Conservation (phyloP, 2,797 vertebrate species). For the Pseudochirops corinnae region DNA sequence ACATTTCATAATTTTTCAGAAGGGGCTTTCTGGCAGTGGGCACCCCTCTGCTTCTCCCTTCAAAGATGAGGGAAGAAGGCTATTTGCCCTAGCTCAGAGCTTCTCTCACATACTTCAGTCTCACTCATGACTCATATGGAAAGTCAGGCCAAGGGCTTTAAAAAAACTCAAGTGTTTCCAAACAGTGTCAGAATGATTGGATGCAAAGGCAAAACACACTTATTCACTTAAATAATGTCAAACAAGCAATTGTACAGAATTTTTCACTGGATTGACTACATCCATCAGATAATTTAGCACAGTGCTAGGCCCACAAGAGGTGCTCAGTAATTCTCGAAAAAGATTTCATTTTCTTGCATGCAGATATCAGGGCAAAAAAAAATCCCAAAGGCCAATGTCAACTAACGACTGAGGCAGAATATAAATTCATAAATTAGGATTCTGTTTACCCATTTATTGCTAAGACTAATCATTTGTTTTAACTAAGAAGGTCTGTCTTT, state of each 20-base stretch:
- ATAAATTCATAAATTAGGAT: rapidly evolving
- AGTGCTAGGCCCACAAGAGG: neutral
- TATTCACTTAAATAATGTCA: neutral
- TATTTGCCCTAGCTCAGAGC: neutral
- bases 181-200: neutral
- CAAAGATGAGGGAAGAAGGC: neutral
- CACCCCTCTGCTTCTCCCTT: neutral
- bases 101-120: neutral
- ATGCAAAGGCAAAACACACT: neutral
- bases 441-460: rapidly evolving
- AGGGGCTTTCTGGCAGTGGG: neutral
- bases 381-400: neutral
- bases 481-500: rapidly evolving
- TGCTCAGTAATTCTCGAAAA: neutral
- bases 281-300: neutral
- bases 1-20: conserved; percentile 32
- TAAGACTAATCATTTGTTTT: neutral
- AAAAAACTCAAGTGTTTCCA: neutral
- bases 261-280: neutral
- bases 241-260: neutral
- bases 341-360: neutral
- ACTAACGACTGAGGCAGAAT: neutral
- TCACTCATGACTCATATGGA: rapidly evolving
- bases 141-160: neutral
- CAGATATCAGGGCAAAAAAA: neutral